Evolutionary conservation across 2,113 vertebrate genomes (phyloP).

Genomic region (Haemorhous mexicanus): DNA sequence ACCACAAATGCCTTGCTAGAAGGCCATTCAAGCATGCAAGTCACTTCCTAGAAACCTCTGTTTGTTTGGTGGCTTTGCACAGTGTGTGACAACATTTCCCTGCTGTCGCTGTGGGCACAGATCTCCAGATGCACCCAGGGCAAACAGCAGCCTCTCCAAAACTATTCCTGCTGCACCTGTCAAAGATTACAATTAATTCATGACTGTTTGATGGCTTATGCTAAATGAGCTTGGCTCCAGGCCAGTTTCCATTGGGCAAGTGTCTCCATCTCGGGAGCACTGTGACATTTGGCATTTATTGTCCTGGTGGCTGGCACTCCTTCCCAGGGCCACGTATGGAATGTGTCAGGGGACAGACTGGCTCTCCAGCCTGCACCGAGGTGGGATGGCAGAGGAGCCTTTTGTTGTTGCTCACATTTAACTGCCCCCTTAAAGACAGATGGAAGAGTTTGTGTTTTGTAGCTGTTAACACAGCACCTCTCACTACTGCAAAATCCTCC

Average conservation of each 20-base stretch:
- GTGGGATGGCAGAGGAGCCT: not conserved
- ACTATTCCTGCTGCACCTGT: slow-evolving; percentile 49
- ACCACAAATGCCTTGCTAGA: not conserved
- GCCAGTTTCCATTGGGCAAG: slow-evolving; percentile 48
- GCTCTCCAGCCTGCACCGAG: not conserved
- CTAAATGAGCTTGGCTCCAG: slow-evolving; percentile 48
- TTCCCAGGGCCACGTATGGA: not conserved
- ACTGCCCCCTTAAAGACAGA: not conserved
- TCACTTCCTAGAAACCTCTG: not conserved
- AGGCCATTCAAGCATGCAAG: not conserved
- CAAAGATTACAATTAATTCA: slow-evolving; percentile 58
- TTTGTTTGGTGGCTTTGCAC: slow-evolving; percentile 13
- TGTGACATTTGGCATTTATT: slow-evolving; percentile 31
- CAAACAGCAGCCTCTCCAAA: slow-evolving; percentile 19
- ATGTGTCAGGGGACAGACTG: slow-evolving; percentile 10
- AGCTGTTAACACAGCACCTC: not conserved
- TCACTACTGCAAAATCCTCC: not conserved
- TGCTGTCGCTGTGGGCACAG: not conserved
- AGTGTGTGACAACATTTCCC: not conserved
- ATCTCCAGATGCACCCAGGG: not conserved
- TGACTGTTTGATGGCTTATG: slow-evolving; percentile 25
- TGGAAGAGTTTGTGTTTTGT: not conserved
- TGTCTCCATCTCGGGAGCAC: slow-evolving; percentile 7
- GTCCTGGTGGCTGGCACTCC: slow-evolving; percentile 15
- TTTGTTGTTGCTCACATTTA: not conserved